Conservation (phyloP, 2,888 invertebrate genomes). For the Pegoplata infirma region DNA sequence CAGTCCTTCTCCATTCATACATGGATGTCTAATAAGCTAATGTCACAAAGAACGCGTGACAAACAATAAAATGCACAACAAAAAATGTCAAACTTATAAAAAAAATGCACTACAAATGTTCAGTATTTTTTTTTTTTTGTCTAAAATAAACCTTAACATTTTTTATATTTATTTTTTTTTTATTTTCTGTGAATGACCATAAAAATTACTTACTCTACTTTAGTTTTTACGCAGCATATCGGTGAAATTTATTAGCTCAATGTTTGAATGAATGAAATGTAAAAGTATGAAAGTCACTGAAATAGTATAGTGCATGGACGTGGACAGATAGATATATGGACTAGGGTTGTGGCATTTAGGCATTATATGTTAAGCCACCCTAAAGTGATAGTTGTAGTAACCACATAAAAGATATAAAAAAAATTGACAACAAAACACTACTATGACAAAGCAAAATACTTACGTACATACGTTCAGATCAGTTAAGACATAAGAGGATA, state of each 20-base stretch:
- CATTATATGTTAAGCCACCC: conserved; percentile 51
- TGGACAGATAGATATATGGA: neutral
- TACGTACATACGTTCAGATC: neutral
- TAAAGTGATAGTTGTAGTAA: conserved; percentile 55
- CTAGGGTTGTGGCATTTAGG: conserved; percentile 52
- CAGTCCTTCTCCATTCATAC: neutral
- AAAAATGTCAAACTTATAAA: conserved; percentile 17
- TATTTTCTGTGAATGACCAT: conserved; percentile 33
- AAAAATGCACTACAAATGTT: conserved; percentile 27
- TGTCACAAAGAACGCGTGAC: conserved; percentile 37
- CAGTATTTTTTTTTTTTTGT: neutral
- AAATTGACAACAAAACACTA: conserved; percentile 36
- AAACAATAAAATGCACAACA: conserved; percentile 8
- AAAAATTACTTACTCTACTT: conserved; percentile 49
- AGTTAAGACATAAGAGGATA: neutral
- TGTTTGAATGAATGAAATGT: conserved; percentile 29
- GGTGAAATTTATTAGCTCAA: conserved; percentile 51
- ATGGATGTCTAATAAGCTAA: conserved; percentile 39
- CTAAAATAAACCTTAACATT: conserved; percentile 29
- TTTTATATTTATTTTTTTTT: neutral
- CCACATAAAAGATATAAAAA: conserved; percentile 47
- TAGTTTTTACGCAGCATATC: conserved; percentile 48
- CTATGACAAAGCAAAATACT: conserved; percentile 24
- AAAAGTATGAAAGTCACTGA: conserved; percentile 4
- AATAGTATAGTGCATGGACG: neutral